A percentile compares a stretch with the other conserved stretches of the same genome.
Conservation (phyloP, 2,113 vertebrate species). For the Istiophorus platypterus region DNA sequence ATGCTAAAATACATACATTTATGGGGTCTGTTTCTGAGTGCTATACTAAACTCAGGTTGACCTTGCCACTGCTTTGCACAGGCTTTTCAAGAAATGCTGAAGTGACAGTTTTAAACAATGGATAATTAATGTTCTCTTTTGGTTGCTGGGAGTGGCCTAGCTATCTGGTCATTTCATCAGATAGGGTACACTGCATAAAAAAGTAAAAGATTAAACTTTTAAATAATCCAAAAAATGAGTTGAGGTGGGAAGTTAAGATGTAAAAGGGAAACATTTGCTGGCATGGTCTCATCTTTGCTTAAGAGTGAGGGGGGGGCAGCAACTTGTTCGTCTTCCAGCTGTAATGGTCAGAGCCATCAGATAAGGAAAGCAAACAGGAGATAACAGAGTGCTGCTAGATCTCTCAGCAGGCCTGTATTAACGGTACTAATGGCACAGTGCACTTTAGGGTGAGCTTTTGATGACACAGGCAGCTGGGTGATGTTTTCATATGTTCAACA, state of each 20-base stretch:
- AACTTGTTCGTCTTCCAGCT: conserved; percentile 22
- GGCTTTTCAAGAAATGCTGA: conserved; percentile 53
- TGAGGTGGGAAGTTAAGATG: conserved; percentile 7
- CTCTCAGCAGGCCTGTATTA: conserved; percentile 73
- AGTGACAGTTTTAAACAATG: conserved; percentile 58
- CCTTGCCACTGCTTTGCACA: conserved; percentile 51
- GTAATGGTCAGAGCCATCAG: conserved; percentile 61
- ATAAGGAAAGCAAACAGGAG: conserved; percentile 78
- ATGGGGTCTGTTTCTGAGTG: conserved; percentile 53
- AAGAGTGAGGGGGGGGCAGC: neutral
- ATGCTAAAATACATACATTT: conserved; percentile 71
- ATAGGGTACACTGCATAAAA: conserved; percentile 28
- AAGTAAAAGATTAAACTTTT: neutral
- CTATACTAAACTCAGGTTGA: conserved; percentile 72
- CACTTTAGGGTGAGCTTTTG: conserved; percentile 67
- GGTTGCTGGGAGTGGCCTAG: conserved; percentile 11
- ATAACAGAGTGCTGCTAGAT: conserved; percentile 69
- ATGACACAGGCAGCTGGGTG: conserved; percentile 63
- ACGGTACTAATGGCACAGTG: conserved; percentile 70
- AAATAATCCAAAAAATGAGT: neutral
- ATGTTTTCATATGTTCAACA: conserved; percentile 80
- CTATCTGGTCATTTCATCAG: conserved; percentile 36
- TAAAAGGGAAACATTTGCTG: conserved; percentile 32
- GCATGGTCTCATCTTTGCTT: conserved; percentile 11
- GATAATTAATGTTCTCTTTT: conserved; percentile 55